Conservation (phyloP, 2,888 invertebrate genomes). For the Eilema griseolum region DNA sequence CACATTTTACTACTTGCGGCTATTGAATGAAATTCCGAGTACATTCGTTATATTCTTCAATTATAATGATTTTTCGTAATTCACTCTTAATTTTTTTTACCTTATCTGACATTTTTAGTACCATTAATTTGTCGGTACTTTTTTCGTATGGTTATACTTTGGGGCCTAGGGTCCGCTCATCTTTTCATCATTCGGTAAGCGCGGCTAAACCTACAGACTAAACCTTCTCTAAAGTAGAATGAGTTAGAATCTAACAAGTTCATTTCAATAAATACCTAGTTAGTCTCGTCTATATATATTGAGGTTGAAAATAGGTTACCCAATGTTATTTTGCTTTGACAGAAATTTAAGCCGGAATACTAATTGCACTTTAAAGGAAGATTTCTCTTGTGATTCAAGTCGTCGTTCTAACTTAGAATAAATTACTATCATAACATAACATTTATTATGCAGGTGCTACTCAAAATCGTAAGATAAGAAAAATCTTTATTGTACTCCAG, state of each 20-base stretch:
- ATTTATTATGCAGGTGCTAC: background rate
- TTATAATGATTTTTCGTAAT: no score
- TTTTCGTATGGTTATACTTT: no score
- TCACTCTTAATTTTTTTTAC: no score
- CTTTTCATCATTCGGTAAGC: background rate
- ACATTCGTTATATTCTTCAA: background rate
- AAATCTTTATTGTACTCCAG: no score
- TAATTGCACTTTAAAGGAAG: background rate
- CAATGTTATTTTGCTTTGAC: slow-evolving; percentile 1
- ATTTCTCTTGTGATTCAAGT: background rate
- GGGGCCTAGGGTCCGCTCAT: background rate
- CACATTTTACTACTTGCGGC: background rate
- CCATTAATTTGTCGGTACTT: no score
- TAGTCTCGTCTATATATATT: no score
- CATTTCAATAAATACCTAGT: background rate
- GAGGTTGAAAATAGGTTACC: background rate
- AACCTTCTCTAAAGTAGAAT: background rate
- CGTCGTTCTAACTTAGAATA: background rate
- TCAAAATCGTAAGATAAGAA: background rate
- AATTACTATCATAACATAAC: slow-evolving; percentile 1
- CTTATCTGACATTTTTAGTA: no score
- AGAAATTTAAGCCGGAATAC: background rate
- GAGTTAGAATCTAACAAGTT: background rate
- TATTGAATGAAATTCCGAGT: background rate
- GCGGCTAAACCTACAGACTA: no score